Base-by-base conservation (phyloP, 1,140 invertebrate species). In the Trichonephila clavipes region DNA sequence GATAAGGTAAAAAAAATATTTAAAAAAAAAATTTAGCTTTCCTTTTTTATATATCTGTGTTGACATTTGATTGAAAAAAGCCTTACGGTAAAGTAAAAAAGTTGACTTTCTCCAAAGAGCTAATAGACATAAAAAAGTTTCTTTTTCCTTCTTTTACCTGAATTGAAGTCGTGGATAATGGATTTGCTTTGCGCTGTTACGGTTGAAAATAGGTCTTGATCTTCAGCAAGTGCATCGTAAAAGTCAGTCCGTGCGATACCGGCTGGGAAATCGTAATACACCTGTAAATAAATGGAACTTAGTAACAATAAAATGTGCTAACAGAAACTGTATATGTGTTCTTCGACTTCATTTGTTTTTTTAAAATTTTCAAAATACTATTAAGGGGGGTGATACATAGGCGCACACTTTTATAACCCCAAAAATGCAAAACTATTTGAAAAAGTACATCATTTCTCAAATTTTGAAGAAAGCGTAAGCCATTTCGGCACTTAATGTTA, bases 11-110 rank as follows among this genome's bases (percentile, higher is more conserved):
- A 88, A 66, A 18, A 93, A 62, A 64, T 51, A 10, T 58, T 44
- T 51, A 16, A 34, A 34, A 89, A 87, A 40, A 92, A 87, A 92
- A 66, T 61, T n/a, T 69, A 62, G 18, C 19, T 66, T 24, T 58
- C n/a, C 58, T 66, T 66, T 72, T 90, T n/a, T 90, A 62, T 82
- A 77, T 92, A 93, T 61, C 58, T 88, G 8, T 87, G 86, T 88
- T 93, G 92, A 88, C 92, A 87, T 88, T 93, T 93, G 92, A 93
- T 86, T 93, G 92, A 93, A 88, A 86, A 92, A 81, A 24, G 51
- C 92, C 85, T 93, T 88, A 92, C 61, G 69, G 51, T 88, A 44
- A 93, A 88, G 61, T 92, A 92, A 86, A 87, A 72, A 83, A 64
- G 19, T 28, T 59, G 24, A 58, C 90, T 92, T 92, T 83, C 44